Percentiles rank a stretch among this genome's conserved stretches.
These are phyloP conservation scores for Chionomys nivalis DNA, from an alignment of 2,113 vertebrate genomes.

Conservation along the genomic window DNA sequence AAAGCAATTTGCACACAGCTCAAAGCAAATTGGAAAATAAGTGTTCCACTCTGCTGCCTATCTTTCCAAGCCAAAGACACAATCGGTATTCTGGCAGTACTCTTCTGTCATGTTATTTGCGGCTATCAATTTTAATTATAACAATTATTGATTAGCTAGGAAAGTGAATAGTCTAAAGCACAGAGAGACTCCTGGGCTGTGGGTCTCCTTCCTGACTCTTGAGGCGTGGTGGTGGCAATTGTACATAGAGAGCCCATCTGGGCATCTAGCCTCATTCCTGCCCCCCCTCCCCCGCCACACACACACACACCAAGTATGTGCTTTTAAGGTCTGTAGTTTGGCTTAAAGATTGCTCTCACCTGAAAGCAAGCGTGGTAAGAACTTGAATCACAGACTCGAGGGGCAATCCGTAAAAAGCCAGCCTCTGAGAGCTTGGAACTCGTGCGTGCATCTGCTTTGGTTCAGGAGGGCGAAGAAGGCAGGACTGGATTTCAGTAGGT, in stretches of 20 bases:
- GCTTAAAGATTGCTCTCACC: neutral
- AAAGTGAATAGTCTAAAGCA: constrained; percentile 89
- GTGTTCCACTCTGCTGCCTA: constrained; percentile 88
- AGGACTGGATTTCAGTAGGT: neutral
- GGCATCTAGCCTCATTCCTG: neutral
- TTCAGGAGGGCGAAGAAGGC: neutral
- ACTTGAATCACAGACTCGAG: neutral
- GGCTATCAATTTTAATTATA: constrained; percentile 95
- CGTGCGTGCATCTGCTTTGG: neutral
- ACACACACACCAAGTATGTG: fast-evolving
- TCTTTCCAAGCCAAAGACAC: constrained; percentile 90
- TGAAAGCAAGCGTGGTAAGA: constrained; percentile 8
- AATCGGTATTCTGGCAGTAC: constrained; percentile 90
- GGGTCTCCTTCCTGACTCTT: constrained; percentile 28
- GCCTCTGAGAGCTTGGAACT: neutral
- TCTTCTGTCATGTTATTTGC: constrained; percentile 89
- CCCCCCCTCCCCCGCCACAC: fast-evolving
- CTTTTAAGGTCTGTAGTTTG: neutral
- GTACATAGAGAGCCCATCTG: neutral
- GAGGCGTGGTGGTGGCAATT: neutral
- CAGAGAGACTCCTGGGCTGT: constrained; percentile 71
- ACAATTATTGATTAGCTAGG: constrained; percentile 91
- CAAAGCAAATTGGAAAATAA: constrained; percentile 94
- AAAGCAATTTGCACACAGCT: constrained; percentile 93
- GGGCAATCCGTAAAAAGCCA: neutral